phyloP scores from a whole-genome alignment of 2,888 invertebrate genomes.

The Tenthredo mesomela region DNA sequence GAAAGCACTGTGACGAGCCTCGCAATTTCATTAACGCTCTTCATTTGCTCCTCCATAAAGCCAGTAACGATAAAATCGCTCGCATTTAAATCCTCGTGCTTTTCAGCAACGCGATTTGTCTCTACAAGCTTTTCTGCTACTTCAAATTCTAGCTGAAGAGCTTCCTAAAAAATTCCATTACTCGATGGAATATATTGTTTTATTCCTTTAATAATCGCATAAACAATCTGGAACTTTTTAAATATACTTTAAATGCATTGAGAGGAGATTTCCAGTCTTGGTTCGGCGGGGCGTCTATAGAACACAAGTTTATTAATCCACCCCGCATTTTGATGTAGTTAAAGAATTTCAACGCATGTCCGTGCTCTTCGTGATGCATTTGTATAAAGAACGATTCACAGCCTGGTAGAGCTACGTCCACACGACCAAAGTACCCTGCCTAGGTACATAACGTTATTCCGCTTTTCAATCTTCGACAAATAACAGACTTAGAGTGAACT shows the following conservation, averaged over 20 bases:
- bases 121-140: slow-evolving; percentile 75
- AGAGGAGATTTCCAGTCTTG: slow-evolving; percentile 76
- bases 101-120: slow-evolving; percentile 76
- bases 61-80: slow-evolving; percentile 80
- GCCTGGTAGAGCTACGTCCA: slow-evolving; percentile 77
- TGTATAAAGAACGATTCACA: slow-evolving; percentile 77
- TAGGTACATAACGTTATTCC: slow-evolving; percentile 52
- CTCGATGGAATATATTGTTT: not conserved
- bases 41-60: slow-evolving; percentile 81
- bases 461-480: not conserved
- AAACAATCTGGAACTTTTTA: not conserved
- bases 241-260: slow-evolving; percentile 73
- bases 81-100: slow-evolving; percentile 78
- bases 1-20: slow-evolving; percentile 79
- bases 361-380: slow-evolving; percentile 79
- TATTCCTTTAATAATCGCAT: not conserved
- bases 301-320: slow-evolving; percentile 74
- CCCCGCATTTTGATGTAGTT: slow-evolving; percentile 79
- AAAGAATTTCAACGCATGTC: slow-evolving; percentile 77
- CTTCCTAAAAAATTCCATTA: slow-evolving; percentile 62
- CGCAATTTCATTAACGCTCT: slow-evolving; percentile 81
- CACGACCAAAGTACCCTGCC: slow-evolving; percentile 77
- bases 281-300: slow-evolving; percentile 68
- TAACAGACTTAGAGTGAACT: not conserved
- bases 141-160: slow-evolving; percentile 67